Base-by-base conservation (phyloP, 2,888 invertebrate species). In the Tetragnatha montana region DNA sequence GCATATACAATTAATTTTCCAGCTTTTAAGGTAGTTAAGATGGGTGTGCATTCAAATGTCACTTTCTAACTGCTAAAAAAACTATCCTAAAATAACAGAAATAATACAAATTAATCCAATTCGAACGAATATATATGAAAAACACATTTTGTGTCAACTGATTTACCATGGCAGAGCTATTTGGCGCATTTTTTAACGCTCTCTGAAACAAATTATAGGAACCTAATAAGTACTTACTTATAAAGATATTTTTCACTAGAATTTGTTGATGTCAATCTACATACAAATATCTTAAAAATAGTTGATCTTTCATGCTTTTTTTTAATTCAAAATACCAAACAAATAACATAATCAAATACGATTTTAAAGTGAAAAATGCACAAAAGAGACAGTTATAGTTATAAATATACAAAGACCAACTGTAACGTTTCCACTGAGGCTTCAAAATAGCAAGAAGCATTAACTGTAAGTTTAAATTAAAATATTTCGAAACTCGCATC, bases 311-410 rank as follows among this genome's bases (percentile, higher is more conserved):
- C 71, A 82, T 82, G 35, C 21, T 50, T 74, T 74, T 74, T 82
- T 22, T 50, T 17, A 35, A 82, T 82, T 51, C 74, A 35, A 82
- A 74, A 82, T 82, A 82, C 82, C 82, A 82, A 82, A 82, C 82
- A 82, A 82, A 82, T 82, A 82, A 82, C 82, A 82, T 82, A 82
- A 82, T 82, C 73, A 82, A 82, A 82, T 82, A 82, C 82, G 82
- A 82, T 82, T 82, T 82, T 82, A 50, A 74, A 82, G 74, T 22
- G 60, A 82, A 82, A 74, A 74, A 74, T 82, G 51, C 73, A 74
- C 10, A 74, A 17, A 3, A n/a, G 35, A 14, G 50, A 82, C 82
- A 74, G 82, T 82, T 49, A 73, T n/a, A 82, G 82, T 74, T 73
- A 50, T 47, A 14, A 22, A 71, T 51, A 50, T 81, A 21, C 50